A percentile compares a stretch with the other conserved stretches of the same genome.
Evolutionary conservation across 2,888 invertebrate species (phyloP).

Genomic region (Miltochrista miniata): DNA sequence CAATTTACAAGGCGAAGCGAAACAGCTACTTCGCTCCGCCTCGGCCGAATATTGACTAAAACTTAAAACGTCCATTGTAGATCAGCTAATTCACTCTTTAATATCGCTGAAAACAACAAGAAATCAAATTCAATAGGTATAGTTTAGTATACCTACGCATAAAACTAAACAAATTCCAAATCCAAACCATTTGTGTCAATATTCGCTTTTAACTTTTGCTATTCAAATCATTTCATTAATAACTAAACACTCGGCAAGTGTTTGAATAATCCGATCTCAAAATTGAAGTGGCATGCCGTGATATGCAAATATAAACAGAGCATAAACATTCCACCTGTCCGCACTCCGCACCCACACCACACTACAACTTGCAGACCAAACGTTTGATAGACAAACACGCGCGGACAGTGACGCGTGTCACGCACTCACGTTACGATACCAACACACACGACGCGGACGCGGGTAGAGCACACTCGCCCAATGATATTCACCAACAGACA

Average conservation of each 20-base stretch:
- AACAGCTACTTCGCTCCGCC: too few relatives aligned
- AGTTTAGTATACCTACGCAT: too few relatives aligned
- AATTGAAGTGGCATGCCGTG: background rate
- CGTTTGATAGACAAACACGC: conserved; percentile 15
- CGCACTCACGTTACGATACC: background rate
- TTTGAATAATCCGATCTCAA: conserved; percentile 6
- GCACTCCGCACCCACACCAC: too few relatives aligned
- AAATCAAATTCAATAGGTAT: too few relatives aligned
- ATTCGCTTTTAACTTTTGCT: conserved; percentile 1
- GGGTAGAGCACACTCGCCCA: background rate
- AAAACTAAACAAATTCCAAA: too few relatives aligned
- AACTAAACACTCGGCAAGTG: conserved; percentile 9
- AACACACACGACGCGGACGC: background rate
- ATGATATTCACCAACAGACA: background rate
- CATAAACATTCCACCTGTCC: conserved; percentile 29
- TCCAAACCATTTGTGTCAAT: conserved; percentile 13
- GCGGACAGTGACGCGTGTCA: conserved; percentile 2
- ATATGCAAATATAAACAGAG: conserved; percentile 29
- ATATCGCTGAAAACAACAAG: too few relatives aligned
- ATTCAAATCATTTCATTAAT: conserved; percentile 13
- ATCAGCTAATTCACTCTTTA: too few relatives aligned
- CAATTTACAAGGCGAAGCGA: too few relatives aligned
- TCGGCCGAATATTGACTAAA: too few relatives aligned
- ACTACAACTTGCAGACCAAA: conserved; percentile 4
- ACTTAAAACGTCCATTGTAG: too few relatives aligned